Evolutionary conservation across 2,797 vertebrate species (phyloP), one percentile per base, ranked within the genome.

Genomic region (Aselliscus stoliczkanus): DNA sequence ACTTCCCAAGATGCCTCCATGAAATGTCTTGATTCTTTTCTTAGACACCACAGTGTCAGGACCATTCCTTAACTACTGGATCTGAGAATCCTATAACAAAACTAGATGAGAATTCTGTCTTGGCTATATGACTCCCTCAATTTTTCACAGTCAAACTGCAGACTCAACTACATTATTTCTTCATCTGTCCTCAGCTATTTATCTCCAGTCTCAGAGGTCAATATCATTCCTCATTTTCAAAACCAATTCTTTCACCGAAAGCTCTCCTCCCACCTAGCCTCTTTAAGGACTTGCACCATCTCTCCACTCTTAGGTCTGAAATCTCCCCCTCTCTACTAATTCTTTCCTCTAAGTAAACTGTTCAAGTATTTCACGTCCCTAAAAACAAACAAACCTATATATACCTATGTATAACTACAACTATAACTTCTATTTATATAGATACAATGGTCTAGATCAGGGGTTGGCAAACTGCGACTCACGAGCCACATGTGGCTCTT

Each of bases 211-310:
- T 85, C 44, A 93, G 44, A 85, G 20, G n/a, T 81, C 10, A 70
- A 7, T 84, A 12, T n/a, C 23, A 88, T 75, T 70, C 31, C 34
- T 70, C 37, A 58, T 96, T 96, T 67, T 18, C 12, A 27, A 92
- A 96, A 58, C 34, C 31, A 70, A 82, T 80, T 77, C 60, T 42
- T 94, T 90, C n/a, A 82, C 27, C 23, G 50, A 73, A 94, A 77
- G 65, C 44, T 88, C 25, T n/a, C 29, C 29, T 83, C 34, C 50
- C 4, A 65, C 89, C 37, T 17, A 62, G 7, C 11, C 39, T 76
- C 11, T 90, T 21, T 87, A 39, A 95, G n/a, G 34, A 44, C 34
- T 23, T 9, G 6, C 1, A 47, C 17, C 31, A 80, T 69, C 13
- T 72, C 21, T 80, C 31, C 8, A 54, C 6, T 88, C 20, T 92